Evolutionary conservation across 2,888 invertebrate species (phyloP), one percentile per base, ranked within the genome.

Genomic region (Cabera pusaria): DNA sequence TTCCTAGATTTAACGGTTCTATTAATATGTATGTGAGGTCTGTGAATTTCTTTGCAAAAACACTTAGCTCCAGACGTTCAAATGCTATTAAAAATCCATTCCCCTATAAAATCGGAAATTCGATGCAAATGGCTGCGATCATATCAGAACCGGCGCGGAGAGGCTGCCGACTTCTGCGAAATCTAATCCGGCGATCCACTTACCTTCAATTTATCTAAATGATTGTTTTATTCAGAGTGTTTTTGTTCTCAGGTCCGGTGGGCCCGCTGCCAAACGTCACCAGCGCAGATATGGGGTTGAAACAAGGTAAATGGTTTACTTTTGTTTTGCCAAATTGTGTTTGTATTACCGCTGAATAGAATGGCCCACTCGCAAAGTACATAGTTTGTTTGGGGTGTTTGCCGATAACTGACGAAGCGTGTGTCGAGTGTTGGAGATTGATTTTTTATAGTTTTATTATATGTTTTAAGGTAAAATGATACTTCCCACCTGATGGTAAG

Each of bases 261-360:
- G 78, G 80, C 24, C 73, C 77, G 20, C 61, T 84, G 45, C 79
- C 81, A 20, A 86, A 86, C 54, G 64, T 77, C 36, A 86, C 84
- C 38, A 77, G 73, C 46, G 43, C 64, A 1, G 79, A 80, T 28
- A 52, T 77, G 39, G 82, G 79, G 35, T 46, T 80, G 7, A 79
- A 73, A 64, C 76, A 82, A 80, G 85, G 85, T 86, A 59, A 46
- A 24, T 14, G 49, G n/a, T 22, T 41, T 9, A 18, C 6, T 7
- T 34, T 31, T 31, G 6, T 16, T 28, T 32, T 3, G 36, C 31
- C 2, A 28, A 24, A 40, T 18, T 22, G 19, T 5, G 12, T 21
- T 25, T n/a, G 6, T 28, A 20, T 17, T 17, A 8, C 1, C 4
- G 14, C 14, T 14, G 14, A 14, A 14, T 14, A 14, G 14, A 4